These are phyloP conservation scores for Netelia inedita DNA, from an alignment of 2,888 invertebrate genomes.

Conservation along the genomic window DNA sequence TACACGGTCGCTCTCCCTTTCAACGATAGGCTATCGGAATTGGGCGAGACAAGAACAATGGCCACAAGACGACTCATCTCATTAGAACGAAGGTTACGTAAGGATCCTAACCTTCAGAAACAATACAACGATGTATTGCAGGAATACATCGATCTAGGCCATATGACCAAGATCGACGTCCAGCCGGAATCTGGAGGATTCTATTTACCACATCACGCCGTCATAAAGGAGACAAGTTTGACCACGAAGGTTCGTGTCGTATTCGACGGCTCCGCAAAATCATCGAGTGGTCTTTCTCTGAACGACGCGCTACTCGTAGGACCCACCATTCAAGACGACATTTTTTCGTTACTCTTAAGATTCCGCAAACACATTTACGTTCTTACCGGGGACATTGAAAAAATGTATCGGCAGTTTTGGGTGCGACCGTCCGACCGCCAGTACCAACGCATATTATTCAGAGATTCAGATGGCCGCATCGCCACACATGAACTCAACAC, in stretches of 20 bases:
- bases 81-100: constrained; percentile 40
- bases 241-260: constrained; percentile 73
- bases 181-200: constrained; percentile 21
- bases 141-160: constrained; percentile 69
- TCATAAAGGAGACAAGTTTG: constrained; percentile 61
- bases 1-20: constrained; percentile 69
- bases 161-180: constrained; percentile 62
- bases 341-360: constrained; percentile 66
- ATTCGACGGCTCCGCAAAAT: constrained; percentile 72
- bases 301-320: constrained; percentile 70
- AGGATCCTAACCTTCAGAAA: constrained; percentile 2
- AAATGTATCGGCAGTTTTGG: constrained; percentile 74
- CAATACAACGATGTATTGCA: constrained; percentile 67
- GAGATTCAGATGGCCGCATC: constrained; percentile 33
- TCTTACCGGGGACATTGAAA: constrained; percentile 72
- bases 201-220: constrained; percentile 70
- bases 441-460: constrained; percentile 62
- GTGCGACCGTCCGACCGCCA: constrained; percentile 45
- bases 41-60: constrained; percentile 41
- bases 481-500: constrained; percentile 50
- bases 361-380: constrained; percentile 69
- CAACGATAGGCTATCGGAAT: constrained; percentile 29
- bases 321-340: constrained; percentile 72
- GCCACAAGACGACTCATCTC: constrained; percentile 40
- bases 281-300: constrained; percentile 60